Conservation (phyloP, 2,113 vertebrate genomes). For the Narcine bancroftii region DNA sequence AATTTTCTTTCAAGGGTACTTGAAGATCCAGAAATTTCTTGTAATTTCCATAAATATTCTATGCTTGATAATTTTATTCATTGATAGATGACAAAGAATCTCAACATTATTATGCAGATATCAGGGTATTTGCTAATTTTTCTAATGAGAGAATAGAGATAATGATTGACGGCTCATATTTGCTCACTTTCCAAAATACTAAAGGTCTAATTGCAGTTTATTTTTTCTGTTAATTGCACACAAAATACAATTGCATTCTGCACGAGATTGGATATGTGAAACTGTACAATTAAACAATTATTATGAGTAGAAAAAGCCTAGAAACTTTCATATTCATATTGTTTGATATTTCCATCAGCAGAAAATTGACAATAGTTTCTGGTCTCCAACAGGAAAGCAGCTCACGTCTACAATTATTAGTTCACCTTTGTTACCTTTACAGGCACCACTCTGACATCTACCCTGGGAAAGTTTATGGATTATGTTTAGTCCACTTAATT, state of each 20-base stretch:
- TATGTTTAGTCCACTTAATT: neutral
- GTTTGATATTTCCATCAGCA: neutral
- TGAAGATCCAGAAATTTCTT: neutral
- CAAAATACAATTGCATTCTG: neutral
- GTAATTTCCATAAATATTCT: neutral
- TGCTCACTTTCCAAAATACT: neutral
- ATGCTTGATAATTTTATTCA: neutral
- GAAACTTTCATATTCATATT: neutral
- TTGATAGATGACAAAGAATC: neutral
- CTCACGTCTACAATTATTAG: neutral
- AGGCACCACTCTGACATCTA: neutral
- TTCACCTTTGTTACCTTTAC: neutral
- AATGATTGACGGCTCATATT: slow-evolving; percentile 9
- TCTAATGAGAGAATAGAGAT: neutral
- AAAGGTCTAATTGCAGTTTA: neutral
- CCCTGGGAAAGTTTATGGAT: neutral
- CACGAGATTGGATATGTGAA: neutral
- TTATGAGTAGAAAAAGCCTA: neutral
- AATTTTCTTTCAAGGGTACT: neutral
- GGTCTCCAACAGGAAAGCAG: neutral
- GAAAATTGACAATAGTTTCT: neutral
- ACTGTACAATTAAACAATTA: neutral
- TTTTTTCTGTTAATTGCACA: neutral
- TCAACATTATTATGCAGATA: neutral
- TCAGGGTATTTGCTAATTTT: neutral